Percentiles rank a stretch among this genome's conserved stretches.
Conservation (phyloP, 2,113 vertebrate genomes). For the Mormyrus iriodes region DNA sequence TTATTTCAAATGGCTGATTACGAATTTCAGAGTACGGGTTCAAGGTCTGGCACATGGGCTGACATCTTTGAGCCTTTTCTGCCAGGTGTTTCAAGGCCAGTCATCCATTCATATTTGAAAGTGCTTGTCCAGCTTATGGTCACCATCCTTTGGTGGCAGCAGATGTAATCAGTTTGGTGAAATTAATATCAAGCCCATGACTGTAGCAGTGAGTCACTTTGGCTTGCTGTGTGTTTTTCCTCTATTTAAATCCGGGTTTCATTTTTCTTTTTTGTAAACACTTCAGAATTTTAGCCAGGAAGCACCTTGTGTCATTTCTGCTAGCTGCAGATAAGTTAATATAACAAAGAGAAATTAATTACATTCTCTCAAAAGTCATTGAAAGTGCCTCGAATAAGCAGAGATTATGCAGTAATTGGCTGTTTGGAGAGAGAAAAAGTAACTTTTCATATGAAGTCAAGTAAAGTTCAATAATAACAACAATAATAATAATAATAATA, state of each 20-base stretch:
- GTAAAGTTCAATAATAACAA: background rate
- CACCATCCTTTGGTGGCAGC: background rate
- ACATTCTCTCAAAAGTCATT: background rate
- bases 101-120: background rate
- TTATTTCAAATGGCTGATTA: background rate
- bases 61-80: background rate
- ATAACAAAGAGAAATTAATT: conserved; percentile 4
- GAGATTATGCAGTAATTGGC: background rate
- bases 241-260: background rate
- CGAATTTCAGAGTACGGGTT: background rate
- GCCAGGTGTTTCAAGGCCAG: background rate
- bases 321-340: background rate
- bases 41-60: background rate
- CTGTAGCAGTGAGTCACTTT: background rate
- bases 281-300: background rate
- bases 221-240: background rate
- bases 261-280: background rate
- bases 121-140: background rate
- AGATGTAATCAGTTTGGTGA: background rate
- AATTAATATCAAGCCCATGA: background rate
- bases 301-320: background rate
- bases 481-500: background rate
- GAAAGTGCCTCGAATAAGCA: background rate
- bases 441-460: background rate
- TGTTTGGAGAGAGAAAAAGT: background rate